Evolutionary conservation across 2,888 invertebrate species (phyloP).

Genomic region (Julus scanicus): DNA sequence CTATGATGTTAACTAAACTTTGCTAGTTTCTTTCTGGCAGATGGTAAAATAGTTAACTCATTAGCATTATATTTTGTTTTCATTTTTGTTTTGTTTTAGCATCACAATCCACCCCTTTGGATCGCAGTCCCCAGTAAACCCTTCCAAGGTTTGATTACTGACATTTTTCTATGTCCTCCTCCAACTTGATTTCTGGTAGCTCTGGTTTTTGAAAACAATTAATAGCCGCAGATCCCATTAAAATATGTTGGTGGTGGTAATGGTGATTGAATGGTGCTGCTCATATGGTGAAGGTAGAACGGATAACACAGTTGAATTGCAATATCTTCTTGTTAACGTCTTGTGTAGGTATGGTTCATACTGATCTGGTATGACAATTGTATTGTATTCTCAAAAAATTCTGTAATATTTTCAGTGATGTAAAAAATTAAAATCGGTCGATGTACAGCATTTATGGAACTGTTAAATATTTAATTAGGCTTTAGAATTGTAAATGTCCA

Average conservation of each 20-base stretch:
- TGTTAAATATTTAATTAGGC: too few relatives aligned
- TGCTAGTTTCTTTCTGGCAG: conserved; percentile 62
- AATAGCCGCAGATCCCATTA: background rate
- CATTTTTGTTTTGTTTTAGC: conserved; percentile 54
- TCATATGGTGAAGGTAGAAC: conserved; percentile 15
- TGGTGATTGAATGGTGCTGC: background rate
- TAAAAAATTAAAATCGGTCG: too few relatives aligned
- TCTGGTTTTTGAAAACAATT: background rate
- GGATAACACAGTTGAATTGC: background rate
- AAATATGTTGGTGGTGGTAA: conserved; percentile 30
- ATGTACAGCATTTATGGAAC: too few relatives aligned
- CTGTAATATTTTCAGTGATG: too few relatives aligned
- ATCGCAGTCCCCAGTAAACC: conserved; percentile 54
- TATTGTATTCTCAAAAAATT: too few relatives aligned
- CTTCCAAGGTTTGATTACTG: conserved; percentile 53
- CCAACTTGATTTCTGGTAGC: background rate
- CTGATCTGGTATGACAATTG: background rate
- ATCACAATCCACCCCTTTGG: conserved; percentile 49
- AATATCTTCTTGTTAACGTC: background rate
- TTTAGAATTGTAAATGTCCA: too few relatives aligned
- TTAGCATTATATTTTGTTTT: conserved; percentile 52
- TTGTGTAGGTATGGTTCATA: background rate
- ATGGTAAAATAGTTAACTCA: conserved; percentile 36
- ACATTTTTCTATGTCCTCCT: conserved; percentile 47
- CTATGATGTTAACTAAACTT: background rate